phyloP scores from a whole-genome alignment of 2,113 vertebrate species.

The Burhinus oedicnemus region DNA sequence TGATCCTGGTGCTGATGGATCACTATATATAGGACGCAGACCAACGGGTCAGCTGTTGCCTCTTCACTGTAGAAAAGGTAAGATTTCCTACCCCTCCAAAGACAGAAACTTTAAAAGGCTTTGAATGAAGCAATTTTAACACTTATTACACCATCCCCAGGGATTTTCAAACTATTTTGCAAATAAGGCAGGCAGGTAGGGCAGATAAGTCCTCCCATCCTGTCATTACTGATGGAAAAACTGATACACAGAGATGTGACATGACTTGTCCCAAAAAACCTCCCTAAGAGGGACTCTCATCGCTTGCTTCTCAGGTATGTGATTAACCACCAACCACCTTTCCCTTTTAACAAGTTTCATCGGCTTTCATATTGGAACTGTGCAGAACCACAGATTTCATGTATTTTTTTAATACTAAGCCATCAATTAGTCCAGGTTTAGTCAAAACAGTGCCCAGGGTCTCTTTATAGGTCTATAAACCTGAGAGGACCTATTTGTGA shows the following conservation, averaged over 20 bases:
- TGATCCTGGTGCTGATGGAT: conserved; percentile 39
- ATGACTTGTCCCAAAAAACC: neutral
- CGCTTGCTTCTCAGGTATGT: neutral
- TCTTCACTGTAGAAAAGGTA: neutral
- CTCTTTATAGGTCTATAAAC: conserved; percentile 22
- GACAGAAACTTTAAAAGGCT: neutral
- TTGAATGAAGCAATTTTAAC: neutral
- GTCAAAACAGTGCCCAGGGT: neutral
- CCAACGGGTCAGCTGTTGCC: neutral
- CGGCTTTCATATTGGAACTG: neutral
- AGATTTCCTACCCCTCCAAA: neutral
- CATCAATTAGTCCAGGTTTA: neutral
- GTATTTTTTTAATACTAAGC: neutral
- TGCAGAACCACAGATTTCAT: neutral
- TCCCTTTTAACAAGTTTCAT: neutral
- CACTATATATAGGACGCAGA: neutral
- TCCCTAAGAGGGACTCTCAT: neutral
- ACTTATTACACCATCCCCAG: neutral
- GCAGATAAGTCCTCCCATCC: neutral
- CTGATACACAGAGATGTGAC: conserved; percentile 15
- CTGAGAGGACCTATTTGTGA: neutral
- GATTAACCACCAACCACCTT: neutral
- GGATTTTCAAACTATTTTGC: neutral
- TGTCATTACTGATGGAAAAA: conserved; percentile 26
- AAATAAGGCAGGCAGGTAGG: neutral